Base-by-base conservation (phyloP, 2,113 vertebrate species). In the Pygoscelis antarcticus region DNA sequence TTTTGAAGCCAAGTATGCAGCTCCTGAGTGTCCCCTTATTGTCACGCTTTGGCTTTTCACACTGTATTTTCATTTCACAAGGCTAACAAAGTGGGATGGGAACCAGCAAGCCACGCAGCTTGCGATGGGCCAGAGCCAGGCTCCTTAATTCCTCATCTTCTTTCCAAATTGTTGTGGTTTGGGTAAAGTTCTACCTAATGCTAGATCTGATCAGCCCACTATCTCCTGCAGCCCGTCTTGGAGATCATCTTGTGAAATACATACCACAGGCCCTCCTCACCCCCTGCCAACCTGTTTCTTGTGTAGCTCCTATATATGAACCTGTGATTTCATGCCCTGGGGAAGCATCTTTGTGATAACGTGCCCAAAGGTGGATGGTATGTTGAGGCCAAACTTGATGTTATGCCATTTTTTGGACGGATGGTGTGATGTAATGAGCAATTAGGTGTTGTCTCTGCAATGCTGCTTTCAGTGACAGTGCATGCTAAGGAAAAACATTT, bases 51-150 rank as follows among this genome's bases (percentile, higher is more conserved):
- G 10, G 22, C 18, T 44, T 86, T 62, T 52, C 44, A 75, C 13
- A 14, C n/a, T 0, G 0, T 30, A 1, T 42, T 87, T 90, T 57
- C n/a, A 15, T 79, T 61, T 61, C 0, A 0, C 36, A n/a, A 30
- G 29, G 27, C 51, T 81, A 8, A 58, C 7, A 27, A 78, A 54
- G 36, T 30, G 32, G 40, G 51, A 58, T 54, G 21, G 34, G 38
- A 62, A 49, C 16, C 46, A 62, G 27, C 16, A 79, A 89, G 19
- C 16, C 44, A 14, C 0, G 1, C 23, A 79, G 9, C 27, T 58
- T 52, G 27, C 3, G 30, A 23, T 60, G 32, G 18, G 25, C 11
- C 38, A 64, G 29, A 83, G 55, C 55, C 21, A 71, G 64, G 29
- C 10, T 85, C 18, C n/a, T 78, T 84, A 51, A 25, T 51, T 25